Conservation (phyloP, 1,140 invertebrate species). For the Acyrthosiphon pisum region DNA sequence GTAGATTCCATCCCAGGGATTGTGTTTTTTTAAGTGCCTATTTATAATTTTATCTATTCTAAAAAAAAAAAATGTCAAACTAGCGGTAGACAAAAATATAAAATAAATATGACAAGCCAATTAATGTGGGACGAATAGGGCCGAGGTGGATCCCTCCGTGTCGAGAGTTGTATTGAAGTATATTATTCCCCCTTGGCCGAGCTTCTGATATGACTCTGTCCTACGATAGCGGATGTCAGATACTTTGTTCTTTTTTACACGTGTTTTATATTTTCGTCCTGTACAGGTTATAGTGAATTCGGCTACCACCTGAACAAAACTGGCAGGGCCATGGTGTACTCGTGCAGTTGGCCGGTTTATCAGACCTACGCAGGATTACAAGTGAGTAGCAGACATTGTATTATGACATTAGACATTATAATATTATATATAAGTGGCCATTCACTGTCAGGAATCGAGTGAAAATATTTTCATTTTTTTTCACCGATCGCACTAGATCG, state of each 20-base stretch:
- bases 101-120: background rate
- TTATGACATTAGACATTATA: too few species aligned
- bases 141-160: background rate
- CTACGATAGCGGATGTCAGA: background rate
- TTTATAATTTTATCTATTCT: background rate
- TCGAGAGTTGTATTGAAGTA: background rate
- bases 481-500: background rate
- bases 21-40: background rate
- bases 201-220: too few species aligned
- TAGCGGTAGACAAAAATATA: background rate
- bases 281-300: slow-evolving; percentile 86
- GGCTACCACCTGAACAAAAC: slow-evolving; percentile 86
- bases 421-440: background rate
- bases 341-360: slow-evolving; percentile 97
- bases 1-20: background rate
- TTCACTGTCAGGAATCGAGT: background rate
- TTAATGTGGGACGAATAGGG: too few species aligned
- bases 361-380: slow-evolving; percentile 85
- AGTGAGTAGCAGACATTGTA: slow-evolving; percentile 65
- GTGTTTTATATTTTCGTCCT: background rate
- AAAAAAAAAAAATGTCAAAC: background rate
- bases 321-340: slow-evolving; percentile 92
- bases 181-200: background rate
- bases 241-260: background rate
- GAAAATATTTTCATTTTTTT: background rate